Base-by-base conservation (phyloP, 1,140 invertebrate species). In the Brachionus angularis region DNA sequence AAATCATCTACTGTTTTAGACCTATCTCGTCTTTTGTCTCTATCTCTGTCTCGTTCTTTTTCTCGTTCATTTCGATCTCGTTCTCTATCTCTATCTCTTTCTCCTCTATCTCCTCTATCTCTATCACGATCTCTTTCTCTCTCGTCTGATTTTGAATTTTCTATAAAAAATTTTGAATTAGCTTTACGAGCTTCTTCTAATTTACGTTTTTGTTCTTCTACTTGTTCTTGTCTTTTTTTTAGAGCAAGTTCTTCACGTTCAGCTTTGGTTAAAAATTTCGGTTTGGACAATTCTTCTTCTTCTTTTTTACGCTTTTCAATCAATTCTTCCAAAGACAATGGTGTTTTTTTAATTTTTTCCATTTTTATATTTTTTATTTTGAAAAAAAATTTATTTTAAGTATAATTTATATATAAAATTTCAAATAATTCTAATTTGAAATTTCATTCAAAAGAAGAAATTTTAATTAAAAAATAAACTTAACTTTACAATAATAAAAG, bases 181-280 rank as follows among this genome's bases (percentile, higher is more conserved):
- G 85, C 84, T 76, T 87, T 88, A 33, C 87, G 80, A 74, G 89
- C 86, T 70, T 89, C 87, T 8, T 91, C 89, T 72, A 86, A 84
- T 67, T 83, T 82, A 74, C 85, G 86, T 39, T 85, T 83, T 16
- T 89, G 81, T 47, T 83, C 84, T 3, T 88, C 88, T 4, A 85
- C 84, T 83, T 96, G 88, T 77, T 93, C 88, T 76, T 94, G 89
- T 3, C 96, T 83, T 69, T 89, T 86, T 77, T 91, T 87, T 3
- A 98, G 76, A 0, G 96, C 96, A 76, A 96, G 85, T 0, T 87
- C 88, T 1, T 88, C 89, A 77, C 96, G 84, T 82, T 98, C 91
- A 81, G 95, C 93, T 84, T 96, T 97, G 0, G 91, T 92, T 23
- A 98, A 83, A 81, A 98, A 99, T 52, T 96, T 94, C 0, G 96